Evolutionary conservation across 2,888 invertebrate genomes (phyloP).

Genomic region (Pollenia griseotomentosa): DNA sequence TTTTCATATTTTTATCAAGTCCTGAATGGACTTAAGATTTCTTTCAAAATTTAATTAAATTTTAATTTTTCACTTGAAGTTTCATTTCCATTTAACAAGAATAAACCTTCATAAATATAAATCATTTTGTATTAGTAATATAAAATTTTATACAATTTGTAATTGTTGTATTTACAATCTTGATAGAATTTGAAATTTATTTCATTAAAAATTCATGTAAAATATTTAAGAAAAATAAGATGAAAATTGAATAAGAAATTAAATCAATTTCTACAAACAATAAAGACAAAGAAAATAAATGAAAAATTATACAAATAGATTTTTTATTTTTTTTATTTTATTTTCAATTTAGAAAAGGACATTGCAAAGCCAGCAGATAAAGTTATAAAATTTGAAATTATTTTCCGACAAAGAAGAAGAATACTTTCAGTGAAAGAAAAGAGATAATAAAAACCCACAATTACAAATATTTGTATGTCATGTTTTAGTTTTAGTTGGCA

Average conservation of each 20-base stretch:
- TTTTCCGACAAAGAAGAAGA: constrained; percentile 16
- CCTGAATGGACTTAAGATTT: not conserved
- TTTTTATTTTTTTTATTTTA: not conserved
- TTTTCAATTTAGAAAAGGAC: constrained; percentile 14
- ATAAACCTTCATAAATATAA: not conserved
- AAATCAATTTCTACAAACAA: constrained; percentile 59
- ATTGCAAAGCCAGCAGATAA: constrained; percentile 52
- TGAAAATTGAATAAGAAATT: constrained; percentile 50
- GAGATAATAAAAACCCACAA: constrained; percentile 57
- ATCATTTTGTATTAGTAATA: not conserved
- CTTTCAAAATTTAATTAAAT: constrained; percentile 12
- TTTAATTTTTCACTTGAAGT: not conserved
- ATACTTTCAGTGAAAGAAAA: constrained; percentile 10
- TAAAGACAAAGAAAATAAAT: not conserved
- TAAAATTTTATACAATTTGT: constrained; percentile 18
- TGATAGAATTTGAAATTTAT: constrained; percentile 48
- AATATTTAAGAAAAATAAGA: not conserved
- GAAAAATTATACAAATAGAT: constrained; percentile 18
- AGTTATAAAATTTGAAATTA: constrained; percentile 56
- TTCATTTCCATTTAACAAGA: not conserved
- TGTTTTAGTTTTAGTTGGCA: constrained; percentile 54
- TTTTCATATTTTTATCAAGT: not conserved
- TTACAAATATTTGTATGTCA: constrained; percentile 78
- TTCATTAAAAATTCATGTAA: constrained; percentile 44
- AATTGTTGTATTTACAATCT: constrained; percentile 26